Evolutionary conservation across 2,797 vertebrate genomes (phyloP), one percentile per base, ranked within the genome.

Genomic region (Cossypha niveicapilla): DNA sequence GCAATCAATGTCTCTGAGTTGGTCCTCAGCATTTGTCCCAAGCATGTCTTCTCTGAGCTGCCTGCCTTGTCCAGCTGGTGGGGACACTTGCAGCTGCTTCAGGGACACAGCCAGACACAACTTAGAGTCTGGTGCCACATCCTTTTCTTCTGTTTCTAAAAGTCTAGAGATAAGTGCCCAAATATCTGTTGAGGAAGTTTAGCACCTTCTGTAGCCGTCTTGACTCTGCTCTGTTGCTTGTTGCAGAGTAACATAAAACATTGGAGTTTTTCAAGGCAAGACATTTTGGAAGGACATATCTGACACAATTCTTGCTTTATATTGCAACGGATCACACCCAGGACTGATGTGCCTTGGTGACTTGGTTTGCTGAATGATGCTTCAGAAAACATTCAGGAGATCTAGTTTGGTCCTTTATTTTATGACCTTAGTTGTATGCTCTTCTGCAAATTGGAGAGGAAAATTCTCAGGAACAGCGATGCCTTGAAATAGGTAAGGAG

Each of bases 401-500:
- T 79, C 30, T 58, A 19, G 7, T 50, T 34, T 82, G 13, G 22
- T 73, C 37, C 23, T 34, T 73, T 93, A 23, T n/a, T 37, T 32
- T 16, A 6, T n/a, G 39, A 68, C 6, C 4, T 45, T 79, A 63
- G 58, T 79, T 82, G 86, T 70, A 37, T n/a, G 57, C 23, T 76
- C 4, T 60, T 78, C 32, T 81, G 34, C 58, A 84, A 60, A 51
- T 17, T 19, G 30, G 23, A 71, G 73, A 81, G 48, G 66, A 95
- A 72, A 58, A 77, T 78, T 93, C 72, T 95, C 47, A n/a, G 54
- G 50, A 88, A 11, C 45, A 77, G 16, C n/a, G 74, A 47, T 65
- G 78, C 76, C 58, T 81, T 84, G 25, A 78, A 90, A 47, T 45
- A 85, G 68, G 66, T 88, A 85, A 93, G 27, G 54, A 87, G n/a